Percentiles rank a stretch among this genome's conserved stretches.
phyloP scores from a whole-genome alignment of 2,888 invertebrate species.

The Emmelina monodactyla region DNA sequence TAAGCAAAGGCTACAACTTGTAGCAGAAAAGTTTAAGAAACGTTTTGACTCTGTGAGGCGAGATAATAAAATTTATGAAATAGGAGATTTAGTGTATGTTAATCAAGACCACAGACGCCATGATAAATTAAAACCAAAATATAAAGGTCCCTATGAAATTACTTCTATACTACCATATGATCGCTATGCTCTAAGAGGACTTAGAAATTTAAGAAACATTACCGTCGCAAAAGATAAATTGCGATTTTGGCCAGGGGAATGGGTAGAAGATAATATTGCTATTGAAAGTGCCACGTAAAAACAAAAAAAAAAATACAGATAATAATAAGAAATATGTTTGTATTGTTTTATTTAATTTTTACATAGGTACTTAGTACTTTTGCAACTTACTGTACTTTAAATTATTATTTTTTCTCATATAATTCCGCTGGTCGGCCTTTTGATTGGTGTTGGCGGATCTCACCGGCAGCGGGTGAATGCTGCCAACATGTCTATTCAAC shows the following conservation, averaged over 20 bases:
- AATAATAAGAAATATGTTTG: no score
- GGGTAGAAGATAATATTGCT: no score
- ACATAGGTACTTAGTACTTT: no score
- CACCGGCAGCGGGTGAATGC: no score
- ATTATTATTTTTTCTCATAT: no score
- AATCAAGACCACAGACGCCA: conserved; percentile 7
- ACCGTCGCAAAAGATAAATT: conserved; percentile 8
- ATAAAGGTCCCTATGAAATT: conserved; percentile 8
- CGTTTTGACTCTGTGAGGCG: conserved; percentile 5
- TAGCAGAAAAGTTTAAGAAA: neutral
- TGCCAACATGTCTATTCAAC: no score
- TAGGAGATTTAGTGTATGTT: conserved; percentile 5
- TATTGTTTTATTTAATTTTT: no score
- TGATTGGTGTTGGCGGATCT: no score
- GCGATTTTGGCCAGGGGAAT: conserved; percentile 7
- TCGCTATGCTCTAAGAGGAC: conserved; percentile 4
- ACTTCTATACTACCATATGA: conserved; percentile 2
- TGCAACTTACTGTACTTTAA: no score
- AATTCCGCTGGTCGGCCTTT: no score
- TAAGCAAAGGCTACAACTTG: neutral
- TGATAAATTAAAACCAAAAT: conserved; percentile 7
- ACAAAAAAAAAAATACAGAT: no score
- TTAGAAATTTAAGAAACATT: conserved; percentile 4
- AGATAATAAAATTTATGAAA: neutral
- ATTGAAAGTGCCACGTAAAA: no score